A percentile compares a stretch with the other conserved stretches of the same genome.
These are phyloP conservation scores for Drosophila peninsularis DNA, from an alignment of 2,888 invertebrate species.

Conservation along the genomic window DNA sequence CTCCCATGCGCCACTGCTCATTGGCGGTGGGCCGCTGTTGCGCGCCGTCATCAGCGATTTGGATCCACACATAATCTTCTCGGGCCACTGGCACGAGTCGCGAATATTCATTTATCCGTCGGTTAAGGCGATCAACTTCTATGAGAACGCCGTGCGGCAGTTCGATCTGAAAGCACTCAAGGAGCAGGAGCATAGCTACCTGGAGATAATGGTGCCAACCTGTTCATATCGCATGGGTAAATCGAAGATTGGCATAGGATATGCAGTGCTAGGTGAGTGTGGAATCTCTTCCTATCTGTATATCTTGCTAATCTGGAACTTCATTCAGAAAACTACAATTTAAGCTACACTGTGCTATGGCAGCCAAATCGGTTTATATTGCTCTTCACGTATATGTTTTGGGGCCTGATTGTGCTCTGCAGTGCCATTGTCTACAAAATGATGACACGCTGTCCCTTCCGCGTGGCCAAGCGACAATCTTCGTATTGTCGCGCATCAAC, in stretches of 20 bases:
- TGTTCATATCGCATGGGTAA: conserved; percentile 99
- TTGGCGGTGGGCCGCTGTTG: conserved; percentile 84
- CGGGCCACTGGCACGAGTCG: conserved; percentile 88
- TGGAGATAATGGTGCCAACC: conserved; percentile 96
- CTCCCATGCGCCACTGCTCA: conserved; percentile 89
- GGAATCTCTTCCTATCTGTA: too few relatives aligned
- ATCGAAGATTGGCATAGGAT: conserved; percentile 93
- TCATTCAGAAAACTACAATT: conserved; percentile 78
- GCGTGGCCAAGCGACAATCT: conserved; percentile 80
- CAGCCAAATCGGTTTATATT: conserved; percentile 82
- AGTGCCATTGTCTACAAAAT: conserved; percentile 78
- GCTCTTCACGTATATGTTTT: conserved; percentile 79
- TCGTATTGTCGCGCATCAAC: conserved; percentile 75
- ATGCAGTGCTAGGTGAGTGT: conserved; percentile 89
- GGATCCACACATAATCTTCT: conserved; percentile 89
- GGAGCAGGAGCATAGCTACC: conserved; percentile 84
- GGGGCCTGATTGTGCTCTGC: conserved; percentile 80
- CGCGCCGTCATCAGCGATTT: conserved; percentile 87
- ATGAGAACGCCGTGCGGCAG: conserved; percentile 78
- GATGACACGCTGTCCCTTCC: conserved; percentile 84
- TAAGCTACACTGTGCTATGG: conserved; percentile 84
- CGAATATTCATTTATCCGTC: conserved; percentile 84
- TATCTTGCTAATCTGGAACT: neutral
- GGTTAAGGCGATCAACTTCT: conserved; percentile 81
- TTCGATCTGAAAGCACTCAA: conserved; percentile 81